phyloP scores from a whole-genome alignment of 2,888 invertebrate genomes.

The Scaptomyza polygonia region DNA sequence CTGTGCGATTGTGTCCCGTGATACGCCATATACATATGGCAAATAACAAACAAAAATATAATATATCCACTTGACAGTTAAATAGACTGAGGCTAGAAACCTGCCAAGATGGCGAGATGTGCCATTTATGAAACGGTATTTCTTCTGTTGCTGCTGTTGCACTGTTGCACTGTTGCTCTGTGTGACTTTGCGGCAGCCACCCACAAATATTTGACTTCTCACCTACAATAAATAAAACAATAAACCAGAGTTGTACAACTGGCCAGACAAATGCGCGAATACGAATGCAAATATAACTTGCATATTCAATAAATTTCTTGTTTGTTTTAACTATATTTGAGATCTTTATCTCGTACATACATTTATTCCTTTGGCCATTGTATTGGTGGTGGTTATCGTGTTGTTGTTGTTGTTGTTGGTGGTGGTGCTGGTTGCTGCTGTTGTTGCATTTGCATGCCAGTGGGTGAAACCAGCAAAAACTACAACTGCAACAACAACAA shows the following conservation, averaged over 20 bases:
- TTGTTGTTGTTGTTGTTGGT: conserved; percentile 35
- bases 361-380: conserved; percentile 48
- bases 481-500: conserved; percentile 53
- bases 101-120: conserved; percentile 73
- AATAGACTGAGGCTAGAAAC: conserved; percentile 67
- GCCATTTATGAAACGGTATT: conserved; percentile 66
- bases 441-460: conserved; percentile 73
- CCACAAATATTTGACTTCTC: conserved; percentile 79
- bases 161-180: conserved; percentile 11
- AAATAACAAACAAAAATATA: conserved; percentile 9
- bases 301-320: conserved; percentile 80
- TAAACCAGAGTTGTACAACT: conserved; percentile 70
- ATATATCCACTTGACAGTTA: conserved; percentile 65
- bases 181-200: conserved; percentile 54
- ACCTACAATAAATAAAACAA: conserved; percentile 79
- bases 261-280: conserved; percentile 67
- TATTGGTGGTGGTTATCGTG: conserved; percentile 32
- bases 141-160: conserved; percentile 29
- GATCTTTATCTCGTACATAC: conserved; percentile 72
- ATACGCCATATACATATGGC: conserved; percentile 50
- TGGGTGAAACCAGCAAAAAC: conserved; percentile 66
- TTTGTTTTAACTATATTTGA: conserved; percentile 80
- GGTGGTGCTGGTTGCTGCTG: conserved; percentile 20
- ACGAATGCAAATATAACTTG: conserved; percentile 64
- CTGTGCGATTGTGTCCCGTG: conserved; percentile 49